These are phyloP conservation scores for Tetranychus cinnabarinus DNA, from an alignment of 1,140 invertebrate species.

Conservation along the genomic window DNA sequence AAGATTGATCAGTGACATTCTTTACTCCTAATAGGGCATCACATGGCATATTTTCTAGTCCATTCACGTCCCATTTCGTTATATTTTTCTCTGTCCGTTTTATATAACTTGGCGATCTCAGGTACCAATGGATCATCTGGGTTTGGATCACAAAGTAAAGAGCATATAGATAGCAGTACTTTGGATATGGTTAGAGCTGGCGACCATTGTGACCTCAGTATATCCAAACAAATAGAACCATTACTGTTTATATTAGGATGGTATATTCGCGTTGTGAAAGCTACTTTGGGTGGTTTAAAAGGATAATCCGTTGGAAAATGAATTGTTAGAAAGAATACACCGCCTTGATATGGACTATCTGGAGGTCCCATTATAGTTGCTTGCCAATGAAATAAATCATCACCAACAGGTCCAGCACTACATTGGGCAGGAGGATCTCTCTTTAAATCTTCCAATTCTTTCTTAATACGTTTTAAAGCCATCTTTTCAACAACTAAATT, in stretches of 20 bases:
- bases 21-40: neutral
- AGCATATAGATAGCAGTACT: slow-evolving; percentile 80
- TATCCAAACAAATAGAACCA: slow-evolving; percentile 83
- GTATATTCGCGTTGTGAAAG: slow-evolving; percentile 84
- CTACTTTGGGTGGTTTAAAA: slow-evolving; percentile 88
- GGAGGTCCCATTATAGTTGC: slow-evolving; percentile 78
- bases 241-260: slow-evolving; percentile 94
- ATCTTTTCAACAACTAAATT: slow-evolving; percentile 23
- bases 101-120: slow-evolving; percentile 29
- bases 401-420: slow-evolving; percentile 76
- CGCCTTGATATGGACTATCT: slow-evolving; percentile 90
- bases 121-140: slow-evolving; percentile 41
- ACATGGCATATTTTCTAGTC: slow-evolving; percentile 67
- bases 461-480: slow-evolving; percentile 89
- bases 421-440: slow-evolving; percentile 96
- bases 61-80: slow-evolving; percentile 94
- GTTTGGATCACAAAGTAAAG: slow-evolving; percentile 82
- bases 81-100: slow-evolving; percentile 40
- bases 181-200: slow-evolving; percentile 83
- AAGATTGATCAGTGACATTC: no score
- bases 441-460: slow-evolving; percentile 94
- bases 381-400: slow-evolving; percentile 88
- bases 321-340: slow-evolving; percentile 98
- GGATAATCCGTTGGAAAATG: slow-evolving; percentile 97
- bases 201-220: slow-evolving; percentile 87